These are phyloP conservation scores for Zaprionus lachaisei DNA, from an alignment of 1,140 invertebrate genomes.

Conservation along the genomic window DNA sequence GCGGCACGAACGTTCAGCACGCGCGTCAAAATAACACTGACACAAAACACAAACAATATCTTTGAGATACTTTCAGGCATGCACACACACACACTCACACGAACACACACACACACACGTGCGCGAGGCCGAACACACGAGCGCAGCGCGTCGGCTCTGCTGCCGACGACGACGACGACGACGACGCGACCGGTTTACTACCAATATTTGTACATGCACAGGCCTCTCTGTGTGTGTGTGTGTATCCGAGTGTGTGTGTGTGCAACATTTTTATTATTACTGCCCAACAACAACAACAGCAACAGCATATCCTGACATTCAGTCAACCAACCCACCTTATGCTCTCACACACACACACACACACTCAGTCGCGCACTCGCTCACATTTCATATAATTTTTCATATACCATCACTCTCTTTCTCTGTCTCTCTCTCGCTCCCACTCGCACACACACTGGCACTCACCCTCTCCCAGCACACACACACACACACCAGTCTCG, in stretches of 20 bases:
- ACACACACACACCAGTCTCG: conserved; percentile 3
- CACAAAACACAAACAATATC: conserved; percentile 81
- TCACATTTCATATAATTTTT: conserved; percentile 82
- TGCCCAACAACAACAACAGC: conserved; percentile 44
- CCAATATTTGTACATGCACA: conserved; percentile 48
- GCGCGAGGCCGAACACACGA: conserved; percentile 19
- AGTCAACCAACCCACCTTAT: conserved; percentile 77
- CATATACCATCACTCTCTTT: conserved; percentile 48
- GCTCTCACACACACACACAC: conserved; percentile 55
- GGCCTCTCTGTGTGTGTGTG: conserved; percentile 22
- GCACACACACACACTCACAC: conserved; percentile 25
- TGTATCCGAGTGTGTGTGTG: conserved; percentile 32
- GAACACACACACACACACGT: background rate
- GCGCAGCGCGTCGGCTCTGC: conserved; percentile 44
- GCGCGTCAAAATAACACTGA: conserved; percentile 84
- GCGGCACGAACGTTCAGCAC: conserved; percentile 78
- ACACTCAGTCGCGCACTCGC: conserved; percentile 44
- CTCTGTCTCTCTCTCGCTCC: conserved; percentile 62
- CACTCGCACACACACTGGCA: conserved; percentile 42
- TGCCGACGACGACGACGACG: conserved; percentile 33
- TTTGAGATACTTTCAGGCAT: conserved; percentile 51
- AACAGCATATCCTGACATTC: conserved; percentile 67
- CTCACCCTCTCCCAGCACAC: conserved; percentile 35
- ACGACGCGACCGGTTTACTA: conserved; percentile 65
- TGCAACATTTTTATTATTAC: conserved; percentile 70